phyloP scores from a whole-genome alignment of 2,113 vertebrate species.

The Pomatorhinus ruficollis region DNA sequence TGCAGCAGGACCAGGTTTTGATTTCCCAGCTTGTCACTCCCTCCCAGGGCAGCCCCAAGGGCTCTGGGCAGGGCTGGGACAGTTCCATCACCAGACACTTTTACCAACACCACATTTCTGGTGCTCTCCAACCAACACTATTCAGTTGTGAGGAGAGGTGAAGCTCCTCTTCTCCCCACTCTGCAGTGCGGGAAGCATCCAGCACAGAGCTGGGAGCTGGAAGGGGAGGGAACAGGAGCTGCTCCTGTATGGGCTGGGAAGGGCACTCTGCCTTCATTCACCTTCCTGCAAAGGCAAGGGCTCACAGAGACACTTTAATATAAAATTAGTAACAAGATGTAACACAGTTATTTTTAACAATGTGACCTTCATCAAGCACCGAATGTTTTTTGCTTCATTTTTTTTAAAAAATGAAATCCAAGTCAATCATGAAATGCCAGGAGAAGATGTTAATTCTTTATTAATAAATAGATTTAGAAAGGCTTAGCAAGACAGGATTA shows the following conservation, averaged over 20 bases:
- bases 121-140: background rate
- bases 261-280: background rate
- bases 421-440: slow-evolving; percentile 1
- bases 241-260: background rate
- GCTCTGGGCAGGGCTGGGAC: background rate
- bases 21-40: background rate
- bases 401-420: slow-evolving; percentile 13
- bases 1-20: background rate
- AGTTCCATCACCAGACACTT: background rate
- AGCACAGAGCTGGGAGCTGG: background rate
- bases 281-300: background rate
- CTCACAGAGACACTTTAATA: background rate
- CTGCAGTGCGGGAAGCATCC: background rate
- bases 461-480: slow-evolving; percentile 41
- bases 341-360: slow-evolving; percentile 29
- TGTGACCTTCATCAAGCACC: background rate
- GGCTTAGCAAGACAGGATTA: slow-evolving; percentile 38
- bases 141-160: background rate
- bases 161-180: background rate
- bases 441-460: slow-evolving; percentile 46
- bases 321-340: slow-evolving; percentile 4
- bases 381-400: background rate
- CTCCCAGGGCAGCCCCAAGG: background rate
- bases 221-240: background rate
- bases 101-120: background rate